Evolutionary conservation across 2,888 invertebrate species (phyloP).

Genomic region (Latrodectus hesperus): DNA sequence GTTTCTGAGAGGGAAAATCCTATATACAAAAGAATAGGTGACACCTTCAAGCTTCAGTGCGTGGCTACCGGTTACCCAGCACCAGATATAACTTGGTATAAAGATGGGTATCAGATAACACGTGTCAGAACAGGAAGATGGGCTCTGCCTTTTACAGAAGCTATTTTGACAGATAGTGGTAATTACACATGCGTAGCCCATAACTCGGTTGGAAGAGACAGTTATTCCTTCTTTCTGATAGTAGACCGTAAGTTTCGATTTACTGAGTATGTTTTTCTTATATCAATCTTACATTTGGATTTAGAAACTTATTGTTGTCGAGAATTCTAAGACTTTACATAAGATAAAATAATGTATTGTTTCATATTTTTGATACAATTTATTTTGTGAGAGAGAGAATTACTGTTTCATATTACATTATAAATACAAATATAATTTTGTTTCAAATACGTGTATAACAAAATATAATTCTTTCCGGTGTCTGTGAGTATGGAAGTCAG

Average conservation of each 20-base stretch:
- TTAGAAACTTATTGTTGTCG: too few relatives aligned
- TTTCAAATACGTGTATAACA: too few relatives aligned
- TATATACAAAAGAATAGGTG: conserved; percentile 22
- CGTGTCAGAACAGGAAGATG: conserved; percentile 33
- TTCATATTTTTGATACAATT: too few relatives aligned
- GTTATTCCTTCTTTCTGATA: conserved; percentile 46
- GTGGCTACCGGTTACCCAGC: conserved; percentile 51
- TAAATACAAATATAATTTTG: too few relatives aligned
- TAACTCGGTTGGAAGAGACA: conserved; percentile 40
- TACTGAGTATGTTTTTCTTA: too few relatives aligned
- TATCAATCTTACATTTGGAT: too few relatives aligned
- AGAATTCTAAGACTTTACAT: too few relatives aligned
- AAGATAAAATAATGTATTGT: too few relatives aligned
- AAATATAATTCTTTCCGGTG: too few relatives aligned
- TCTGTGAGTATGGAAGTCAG: too few relatives aligned
- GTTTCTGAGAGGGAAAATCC: conserved; percentile 41
- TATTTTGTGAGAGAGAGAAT: too few relatives aligned
- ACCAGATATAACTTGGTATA: conserved; percentile 58
- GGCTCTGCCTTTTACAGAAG: conserved; percentile 77
- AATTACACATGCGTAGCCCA: conserved; percentile 59
- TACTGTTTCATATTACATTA: too few relatives aligned
- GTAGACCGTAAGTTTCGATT: conserved; percentile 74
- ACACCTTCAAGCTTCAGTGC: conserved; percentile 49
- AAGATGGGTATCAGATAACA: conserved; percentile 38
- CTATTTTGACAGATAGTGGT: conserved; percentile 80